Evolutionary conservation across 2,888 invertebrate genomes (phyloP).

Genomic region (Phyllotreta striolata): DNA sequence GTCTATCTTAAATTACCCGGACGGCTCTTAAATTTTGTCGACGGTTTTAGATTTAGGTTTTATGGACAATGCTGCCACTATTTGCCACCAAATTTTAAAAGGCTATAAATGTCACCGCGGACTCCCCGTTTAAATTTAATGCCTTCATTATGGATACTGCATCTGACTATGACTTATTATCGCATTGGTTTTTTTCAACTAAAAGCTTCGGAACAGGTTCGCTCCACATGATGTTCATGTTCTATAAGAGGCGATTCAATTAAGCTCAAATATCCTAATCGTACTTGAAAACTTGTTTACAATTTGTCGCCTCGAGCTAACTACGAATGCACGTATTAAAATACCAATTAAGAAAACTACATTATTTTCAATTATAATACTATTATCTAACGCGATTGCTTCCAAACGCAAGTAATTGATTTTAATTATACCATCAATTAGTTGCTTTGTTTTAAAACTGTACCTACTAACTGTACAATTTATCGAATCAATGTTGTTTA

Average conservation of each 20-base stretch:
- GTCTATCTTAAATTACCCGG: slow-evolving; percentile 27
- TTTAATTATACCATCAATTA: too few relatives aligned
- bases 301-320: slow-evolving; percentile 27
- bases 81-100: slow-evolving; percentile 21
- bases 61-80: slow-evolving; percentile 20
- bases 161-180: too few relatives aligned
- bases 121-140: background rate
- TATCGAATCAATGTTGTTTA: too few relatives aligned
- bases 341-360: slow-evolving; percentile 17
- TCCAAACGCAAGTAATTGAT: too few relatives aligned
- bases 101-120: slow-evolving; percentile 17
- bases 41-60: slow-evolving; percentile 23
- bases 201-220: too few relatives aligned
- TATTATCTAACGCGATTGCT: slow-evolving; percentile 2
- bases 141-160: background rate
- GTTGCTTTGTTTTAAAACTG: too few relatives aligned
- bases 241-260: slow-evolving; percentile 29
- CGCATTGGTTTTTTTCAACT: too few relatives aligned
- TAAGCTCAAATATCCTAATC: slow-evolving; percentile 33
- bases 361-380: slow-evolving; percentile 13
- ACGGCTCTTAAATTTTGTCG: slow-evolving; percentile 20
- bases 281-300: slow-evolving; percentile 32
- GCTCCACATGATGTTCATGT: slow-evolving; percentile 21
- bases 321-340: slow-evolving; percentile 6
- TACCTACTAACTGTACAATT: too few relatives aligned